Conservation (phyloP, 92 coral and sea anemone genomes). For the Hydrozoanthus gracilis region DNA sequence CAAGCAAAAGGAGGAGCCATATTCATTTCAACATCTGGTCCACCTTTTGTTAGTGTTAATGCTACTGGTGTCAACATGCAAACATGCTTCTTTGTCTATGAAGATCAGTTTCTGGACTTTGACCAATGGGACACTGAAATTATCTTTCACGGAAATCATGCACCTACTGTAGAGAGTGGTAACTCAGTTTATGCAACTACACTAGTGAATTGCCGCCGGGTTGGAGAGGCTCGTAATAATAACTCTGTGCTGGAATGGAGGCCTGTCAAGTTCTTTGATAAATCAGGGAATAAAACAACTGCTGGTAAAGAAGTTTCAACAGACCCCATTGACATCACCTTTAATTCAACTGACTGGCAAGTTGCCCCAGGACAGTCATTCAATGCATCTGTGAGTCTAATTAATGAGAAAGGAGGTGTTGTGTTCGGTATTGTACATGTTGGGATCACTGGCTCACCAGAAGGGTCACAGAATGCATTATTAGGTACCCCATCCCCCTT, state of each 20-base stretch:
- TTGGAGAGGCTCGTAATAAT: constrained; percentile 52
- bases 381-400: constrained; percentile 62
- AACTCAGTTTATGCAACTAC: constrained; percentile 72
- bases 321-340: constrained; percentile 48
- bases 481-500: constrained; percentile 72
- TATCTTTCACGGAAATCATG: constrained; percentile 63
- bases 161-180: constrained; percentile 58
- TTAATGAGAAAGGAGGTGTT: constrained; percentile 74
- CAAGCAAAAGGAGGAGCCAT: constrained; percentile 65
- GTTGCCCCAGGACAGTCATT: constrained; percentile 87
- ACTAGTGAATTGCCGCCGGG: constrained; percentile 53
- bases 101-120: constrained; percentile 42
- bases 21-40: constrained; percentile 62
- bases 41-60: constrained; percentile 61
- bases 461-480: constrained; percentile 30
- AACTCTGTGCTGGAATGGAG: constrained; percentile 65
- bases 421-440: constrained; percentile 83
- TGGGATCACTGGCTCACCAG: constrained; percentile 6
- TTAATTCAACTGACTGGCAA: constrained; percentile 47
- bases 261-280: constrained; percentile 39
- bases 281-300: constrained; percentile 29
- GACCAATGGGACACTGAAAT: constrained; percentile 67
- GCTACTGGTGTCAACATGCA: constrained; percentile 45
- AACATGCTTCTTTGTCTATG: constrained; percentile 66
- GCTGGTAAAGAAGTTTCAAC: constrained; percentile 54